Evolutionary conservation across 2,113 vertebrate genomes (phyloP).

Genomic region (Chascanopsetta lugubris): DNA sequence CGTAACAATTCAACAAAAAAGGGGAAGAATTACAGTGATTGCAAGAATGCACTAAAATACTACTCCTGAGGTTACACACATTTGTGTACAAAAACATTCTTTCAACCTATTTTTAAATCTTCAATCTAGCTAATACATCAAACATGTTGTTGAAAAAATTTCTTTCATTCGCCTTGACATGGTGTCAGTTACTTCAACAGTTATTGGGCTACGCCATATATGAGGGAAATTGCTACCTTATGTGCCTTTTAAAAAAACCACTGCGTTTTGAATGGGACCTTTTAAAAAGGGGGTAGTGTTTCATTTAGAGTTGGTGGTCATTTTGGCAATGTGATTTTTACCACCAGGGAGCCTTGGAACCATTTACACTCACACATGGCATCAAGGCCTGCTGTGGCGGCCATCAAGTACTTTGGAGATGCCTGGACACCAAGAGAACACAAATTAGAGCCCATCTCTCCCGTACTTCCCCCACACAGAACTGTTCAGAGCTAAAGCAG

Average conservation of each 20-base stretch:
- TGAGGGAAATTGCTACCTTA: slow-evolving; percentile 79
- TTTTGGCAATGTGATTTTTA: slow-evolving; percentile 72
- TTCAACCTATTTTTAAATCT: slow-evolving; percentile 23
- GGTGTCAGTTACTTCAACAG: slow-evolving; percentile 72
- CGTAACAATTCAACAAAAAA: slow-evolving; percentile 52
- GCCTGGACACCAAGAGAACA: slow-evolving; percentile 76
- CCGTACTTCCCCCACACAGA: slow-evolving; percentile 55
- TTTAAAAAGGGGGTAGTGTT: slow-evolving; percentile 77
- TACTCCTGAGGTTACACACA: slow-evolving; percentile 1
- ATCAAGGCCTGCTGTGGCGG: slow-evolving; percentile 79
- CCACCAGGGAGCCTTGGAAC: slow-evolving; percentile 76
- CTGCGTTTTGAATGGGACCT: slow-evolving; percentile 73
- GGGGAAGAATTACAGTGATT: slow-evolving; percentile 44
- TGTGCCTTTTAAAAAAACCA: slow-evolving; percentile 64
- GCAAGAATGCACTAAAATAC: slow-evolving; percentile 28
- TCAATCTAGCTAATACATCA: slow-evolving; percentile 34
- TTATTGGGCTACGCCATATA: slow-evolving; percentile 75
- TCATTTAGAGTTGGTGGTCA: slow-evolving; percentile 81
- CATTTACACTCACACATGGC: slow-evolving; percentile 82
- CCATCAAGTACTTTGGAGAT: slow-evolving; percentile 76
- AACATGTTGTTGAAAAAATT: slow-evolving; percentile 28
- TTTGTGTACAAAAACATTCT: slow-evolving; percentile 26
- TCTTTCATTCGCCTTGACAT: slow-evolving; percentile 57
- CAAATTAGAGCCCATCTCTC: slow-evolving; percentile 81
- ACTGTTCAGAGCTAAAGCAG: slow-evolving; percentile 62